These are phyloP conservation scores for Meloidogyne chitwoodi DNA, from an alignment of 1,140 invertebrate species.

Conservation along the genomic window DNA sequence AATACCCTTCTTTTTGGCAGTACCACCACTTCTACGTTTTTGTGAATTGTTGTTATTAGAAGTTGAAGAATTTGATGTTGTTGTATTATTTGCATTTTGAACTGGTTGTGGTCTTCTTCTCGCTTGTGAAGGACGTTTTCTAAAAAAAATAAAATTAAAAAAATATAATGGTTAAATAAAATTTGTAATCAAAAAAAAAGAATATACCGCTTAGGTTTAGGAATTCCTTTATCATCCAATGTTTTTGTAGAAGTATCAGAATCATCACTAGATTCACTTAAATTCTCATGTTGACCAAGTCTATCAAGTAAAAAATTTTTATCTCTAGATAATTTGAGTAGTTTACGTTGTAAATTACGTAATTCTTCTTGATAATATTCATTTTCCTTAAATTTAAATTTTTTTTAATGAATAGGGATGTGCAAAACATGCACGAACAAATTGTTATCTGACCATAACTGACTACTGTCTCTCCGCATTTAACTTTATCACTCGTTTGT, in stretches of 20 bases:
- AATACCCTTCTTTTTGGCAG: not conserved
- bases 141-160: not conserved
- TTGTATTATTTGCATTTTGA: not conserved
- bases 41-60: not conserved
- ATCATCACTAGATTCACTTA: conserved; percentile 38
- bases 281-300: conserved; percentile 32
- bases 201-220: conserved; percentile 38
- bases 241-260: conserved; percentile 38
- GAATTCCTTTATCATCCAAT: conserved; percentile 34
- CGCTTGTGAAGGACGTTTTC: not conserved
- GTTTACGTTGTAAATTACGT: conserved; percentile 50
- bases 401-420: conserved; percentile 6
- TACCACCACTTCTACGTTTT: not conserved
- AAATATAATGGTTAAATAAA: conserved; percentile 10
- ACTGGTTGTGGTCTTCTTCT: conserved; percentile 6
- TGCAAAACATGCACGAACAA: no score
- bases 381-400: conserved; percentile 42
- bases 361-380: conserved; percentile 56
- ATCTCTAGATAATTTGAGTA: conserved; percentile 51
- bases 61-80: not conserved
- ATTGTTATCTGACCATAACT: no score
- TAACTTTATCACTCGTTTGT: no score
- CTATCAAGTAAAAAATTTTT: conserved; percentile 53
- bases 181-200: no score
- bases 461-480: no score